A percentile compares a stretch with the other conserved stretches of the same genome.
These are phyloP conservation scores for Dendronephthya gigantea DNA, from an alignment of 64 coral and sea anemone species.

Conservation along the genomic window DNA sequence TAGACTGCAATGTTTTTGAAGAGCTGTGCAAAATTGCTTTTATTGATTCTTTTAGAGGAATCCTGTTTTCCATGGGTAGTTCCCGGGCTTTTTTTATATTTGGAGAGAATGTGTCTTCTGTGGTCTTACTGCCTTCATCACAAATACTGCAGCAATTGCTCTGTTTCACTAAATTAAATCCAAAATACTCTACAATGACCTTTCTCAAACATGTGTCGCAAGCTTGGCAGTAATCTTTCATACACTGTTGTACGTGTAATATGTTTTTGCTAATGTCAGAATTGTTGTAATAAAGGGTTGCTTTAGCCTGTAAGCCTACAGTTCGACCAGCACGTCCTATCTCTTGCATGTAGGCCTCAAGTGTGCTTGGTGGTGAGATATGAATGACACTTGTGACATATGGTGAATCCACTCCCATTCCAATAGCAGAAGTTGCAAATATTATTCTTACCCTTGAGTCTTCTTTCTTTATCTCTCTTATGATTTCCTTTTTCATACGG, in stretches of 20 bases:
- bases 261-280: constrained; percentile 43
- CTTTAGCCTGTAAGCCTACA: constrained; percentile 11
- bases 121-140: neutral
- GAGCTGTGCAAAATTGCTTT: too few relatives aligned
- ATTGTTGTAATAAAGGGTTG: constrained; percentile 55
- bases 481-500: constrained; percentile 45
- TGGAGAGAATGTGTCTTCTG: too few relatives aligned
- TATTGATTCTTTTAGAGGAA: too few relatives aligned
- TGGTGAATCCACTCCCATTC: constrained; percentile 56
- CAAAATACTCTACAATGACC: constrained; percentile 44
- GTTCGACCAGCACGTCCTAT: constrained; percentile 50
- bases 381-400: constrained; percentile 38
- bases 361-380: constrained; percentile 38
- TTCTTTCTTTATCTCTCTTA: constrained; percentile 44
- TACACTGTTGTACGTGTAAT: constrained; percentile 33
- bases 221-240: constrained; percentile 46
- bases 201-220: constrained; percentile 38
- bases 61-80: too few relatives aligned
- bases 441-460: constrained; percentile 38
- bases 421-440: constrained; percentile 55
- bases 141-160: constrained; percentile 48
- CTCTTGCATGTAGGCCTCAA: constrained; percentile 55
- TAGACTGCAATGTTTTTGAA: too few relatives aligned
- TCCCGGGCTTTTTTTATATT: too few relatives aligned
- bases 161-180: constrained; percentile 39